These are phyloP conservation scores for Camelus dromedarius DNA, from an alignment of 2,113 vertebrate genomes.

Conservation along the genomic window DNA sequence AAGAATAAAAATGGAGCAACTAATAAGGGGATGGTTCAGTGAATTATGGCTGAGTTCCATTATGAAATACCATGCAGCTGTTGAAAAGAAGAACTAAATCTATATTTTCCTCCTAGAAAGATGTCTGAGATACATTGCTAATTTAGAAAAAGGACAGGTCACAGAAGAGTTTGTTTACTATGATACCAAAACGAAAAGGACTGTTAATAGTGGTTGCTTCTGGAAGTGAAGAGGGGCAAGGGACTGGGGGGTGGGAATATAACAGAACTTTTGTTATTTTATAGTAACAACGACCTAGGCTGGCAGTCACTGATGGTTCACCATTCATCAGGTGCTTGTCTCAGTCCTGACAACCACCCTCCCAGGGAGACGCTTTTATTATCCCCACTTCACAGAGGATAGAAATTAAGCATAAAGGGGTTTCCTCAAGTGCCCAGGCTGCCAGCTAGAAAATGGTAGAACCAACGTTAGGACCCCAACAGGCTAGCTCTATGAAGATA, in stretches of 20 bases:
- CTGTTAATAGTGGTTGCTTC: not conserved
- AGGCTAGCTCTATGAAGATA: not conserved
- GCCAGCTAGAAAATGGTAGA: not conserved
- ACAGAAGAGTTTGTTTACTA: not conserved
- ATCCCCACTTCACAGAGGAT: not conserved
- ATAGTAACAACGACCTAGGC: not conserved
- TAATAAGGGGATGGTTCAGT: not conserved
- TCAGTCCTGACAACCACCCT: not conserved
- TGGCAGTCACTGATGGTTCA: too few species aligned
- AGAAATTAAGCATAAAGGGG: not conserved
- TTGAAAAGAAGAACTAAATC: not conserved
- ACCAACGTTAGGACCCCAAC: not conserved
- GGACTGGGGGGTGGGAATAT: not conserved
- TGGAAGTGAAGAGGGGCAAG: not conserved
- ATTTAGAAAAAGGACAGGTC: not conserved
- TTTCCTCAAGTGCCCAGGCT: accelerated
- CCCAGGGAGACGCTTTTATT: not conserved
- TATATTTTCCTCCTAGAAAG: not conserved
- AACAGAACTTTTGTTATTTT: not conserved
- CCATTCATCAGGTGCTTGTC: accelerated
- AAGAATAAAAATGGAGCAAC: not conserved
- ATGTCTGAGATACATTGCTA: not conserved
- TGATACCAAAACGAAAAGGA: not conserved
- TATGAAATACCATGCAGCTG: not conserved
- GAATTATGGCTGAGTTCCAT: not conserved